Conservation (phyloP, 2,113 vertebrate species). For the Delphinus delphis region DNA sequence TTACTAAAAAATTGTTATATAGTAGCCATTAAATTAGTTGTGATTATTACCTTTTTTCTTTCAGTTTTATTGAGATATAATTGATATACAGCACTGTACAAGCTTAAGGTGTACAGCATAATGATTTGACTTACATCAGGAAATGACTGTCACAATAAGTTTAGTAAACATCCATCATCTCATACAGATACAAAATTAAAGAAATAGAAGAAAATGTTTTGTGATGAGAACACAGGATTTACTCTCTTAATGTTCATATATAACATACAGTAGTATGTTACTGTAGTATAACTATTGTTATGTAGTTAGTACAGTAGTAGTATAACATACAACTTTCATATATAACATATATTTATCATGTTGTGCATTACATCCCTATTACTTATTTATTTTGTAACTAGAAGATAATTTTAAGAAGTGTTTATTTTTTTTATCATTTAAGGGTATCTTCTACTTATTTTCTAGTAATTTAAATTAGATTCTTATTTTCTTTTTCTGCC, state of each 20-base stretch:
- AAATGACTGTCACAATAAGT: background rate
- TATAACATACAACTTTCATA: background rate
- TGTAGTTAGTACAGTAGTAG: no score
- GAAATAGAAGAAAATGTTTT: background rate
- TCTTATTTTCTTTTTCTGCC: background rate
- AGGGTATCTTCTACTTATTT: background rate
- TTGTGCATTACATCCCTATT: background rate
- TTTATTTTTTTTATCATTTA: background rate
- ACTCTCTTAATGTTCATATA: background rate
- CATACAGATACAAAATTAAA: background rate
- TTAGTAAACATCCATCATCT: background rate
- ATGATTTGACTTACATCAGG: background rate
- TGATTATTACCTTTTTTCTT: background rate
- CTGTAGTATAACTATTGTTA: no score
- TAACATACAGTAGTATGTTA: background rate
- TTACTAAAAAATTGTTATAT: background rate
- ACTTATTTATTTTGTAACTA: background rate
- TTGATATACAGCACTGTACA: background rate
- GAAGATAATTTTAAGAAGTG: background rate
- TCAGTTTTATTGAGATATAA: background rate
- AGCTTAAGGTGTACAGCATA: background rate
- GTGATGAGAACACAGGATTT: background rate
- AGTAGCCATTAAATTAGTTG: background rate
- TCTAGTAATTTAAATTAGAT: background rate
- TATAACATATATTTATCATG: background rate